Conservation (phyloP, 2,797 vertebrate genomes). For the Poeciliopsis infans region DNA sequence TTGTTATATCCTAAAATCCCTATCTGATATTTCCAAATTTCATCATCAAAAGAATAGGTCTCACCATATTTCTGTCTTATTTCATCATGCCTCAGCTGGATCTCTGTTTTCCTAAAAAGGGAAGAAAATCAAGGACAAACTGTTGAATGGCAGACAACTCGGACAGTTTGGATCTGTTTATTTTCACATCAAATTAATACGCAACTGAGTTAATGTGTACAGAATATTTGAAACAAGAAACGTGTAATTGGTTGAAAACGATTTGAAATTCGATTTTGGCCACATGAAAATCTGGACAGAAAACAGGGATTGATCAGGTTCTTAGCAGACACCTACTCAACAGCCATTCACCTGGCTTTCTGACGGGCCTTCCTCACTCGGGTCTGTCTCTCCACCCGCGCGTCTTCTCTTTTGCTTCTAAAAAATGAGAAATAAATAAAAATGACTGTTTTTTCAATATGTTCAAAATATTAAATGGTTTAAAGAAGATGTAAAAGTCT, state of each 20-base stretch:
- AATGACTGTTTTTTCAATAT: neutral
- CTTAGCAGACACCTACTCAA: conserved; percentile 13
- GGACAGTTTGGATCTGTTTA: conserved; percentile 7
- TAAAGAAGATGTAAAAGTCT: neutral
- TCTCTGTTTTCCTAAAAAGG: conserved; percentile 88
- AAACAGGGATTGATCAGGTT: neutral
- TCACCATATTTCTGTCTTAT: conserved; percentile 95
- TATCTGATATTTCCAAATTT: conserved; percentile 5
- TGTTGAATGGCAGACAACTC: conserved; percentile 28
- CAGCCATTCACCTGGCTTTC: conserved; percentile 86
- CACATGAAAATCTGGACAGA: neutral
- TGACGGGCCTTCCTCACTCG: conserved; percentile 84
- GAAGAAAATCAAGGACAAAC: conserved; percentile 37
- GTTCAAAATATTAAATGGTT: neutral
- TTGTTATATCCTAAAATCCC: neutral
- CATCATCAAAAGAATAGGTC: conserved; percentile 24
- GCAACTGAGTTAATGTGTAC: neutral
- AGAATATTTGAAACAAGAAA: neutral
- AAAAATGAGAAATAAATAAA: conserved; percentile 1
- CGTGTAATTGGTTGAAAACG: neutral
- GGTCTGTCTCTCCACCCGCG: conserved; percentile 78
- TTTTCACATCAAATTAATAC: neutral
- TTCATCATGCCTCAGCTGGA: conserved; percentile 92
- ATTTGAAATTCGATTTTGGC: neutral
- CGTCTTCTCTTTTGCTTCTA: conserved; percentile 82